Evolutionary conservation across 2,888 invertebrate genomes (phyloP), one percentile per base, ranked within the genome.

Genomic region (Trachelus tabidus): DNA sequence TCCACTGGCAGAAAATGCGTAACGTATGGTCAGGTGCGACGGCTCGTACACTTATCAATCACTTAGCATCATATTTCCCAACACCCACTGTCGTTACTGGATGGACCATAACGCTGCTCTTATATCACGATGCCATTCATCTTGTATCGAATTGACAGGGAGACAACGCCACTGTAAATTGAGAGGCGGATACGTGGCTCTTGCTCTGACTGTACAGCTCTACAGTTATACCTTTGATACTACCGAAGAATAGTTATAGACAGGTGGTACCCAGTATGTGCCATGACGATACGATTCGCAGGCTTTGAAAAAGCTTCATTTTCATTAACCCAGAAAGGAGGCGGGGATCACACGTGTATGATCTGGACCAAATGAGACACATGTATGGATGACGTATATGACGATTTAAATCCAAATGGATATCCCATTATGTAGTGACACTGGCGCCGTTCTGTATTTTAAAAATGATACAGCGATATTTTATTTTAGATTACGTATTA

Each of bases 21-120:
- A 82, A 81, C 81, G 80, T 84, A 86, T 79, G 85, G 83, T 83
- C 82, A 84, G 82, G 83, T 83, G 85, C 80, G 83, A 82, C 82
- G 77, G 84, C 79, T 79, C 81, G 82, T 80, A 81, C 80, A 83
- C 85, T 88, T 87, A 88, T 89, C 88, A 85, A 88, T 88, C 85
- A 88, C 84, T 87, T 85, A 84, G 78, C 74, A 71, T 75, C 73
- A 76, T 80, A 79, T 82, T 80, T 78, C 71, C 30, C n/a, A 74
- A 73, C 69, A 69, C 77, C 37, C 71, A 76, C 56, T 9, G 56
- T 9, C 23, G 56, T 56, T 56, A 56, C 75, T 73, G 79, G 73
- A 75, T 78, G 76, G 77, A 77, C 82, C 73, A 79, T 77, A 78
- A 79, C 79, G 78, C 68, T 76, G 79, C 81, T 80, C 81, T 82